phyloP scores from a whole-genome alignment of 1,140 invertebrate genomes.

The Dysdera silvatica region DNA sequence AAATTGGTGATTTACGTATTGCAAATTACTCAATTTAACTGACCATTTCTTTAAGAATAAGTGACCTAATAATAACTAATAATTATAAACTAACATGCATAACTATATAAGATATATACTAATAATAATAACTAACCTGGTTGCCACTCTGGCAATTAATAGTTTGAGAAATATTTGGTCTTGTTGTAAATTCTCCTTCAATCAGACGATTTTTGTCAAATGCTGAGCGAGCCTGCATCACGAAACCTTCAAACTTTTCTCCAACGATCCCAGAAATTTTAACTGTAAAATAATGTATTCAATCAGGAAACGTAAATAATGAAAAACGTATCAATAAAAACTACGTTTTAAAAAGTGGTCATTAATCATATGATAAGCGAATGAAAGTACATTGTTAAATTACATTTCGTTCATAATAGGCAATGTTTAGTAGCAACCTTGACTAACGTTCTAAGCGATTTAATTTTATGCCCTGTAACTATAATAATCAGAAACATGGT shows the following conservation, averaged over 20 bases:
- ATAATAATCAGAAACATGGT: neutral
- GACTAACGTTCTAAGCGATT: neutral
- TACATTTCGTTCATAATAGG: neutral
- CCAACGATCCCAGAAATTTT: neutral
- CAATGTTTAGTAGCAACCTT: neutral
- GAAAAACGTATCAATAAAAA: neutral
- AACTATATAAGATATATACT: too few relatives aligned
- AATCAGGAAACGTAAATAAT: neutral
- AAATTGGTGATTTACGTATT: too few relatives aligned
- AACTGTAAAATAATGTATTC: slow-evolving; percentile 7
- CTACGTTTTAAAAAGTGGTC: neutral
- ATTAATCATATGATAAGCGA: neutral
- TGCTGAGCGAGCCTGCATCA: slow-evolving; percentile 7
- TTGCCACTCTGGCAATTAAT: slow-evolving; percentile 3
- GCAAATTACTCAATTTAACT: too few relatives aligned
- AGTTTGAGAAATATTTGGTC: neutral
- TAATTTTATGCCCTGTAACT: neutral
- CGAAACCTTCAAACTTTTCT: slow-evolving; percentile 17
- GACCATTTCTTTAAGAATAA: too few relatives aligned
- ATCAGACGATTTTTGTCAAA: neutral
- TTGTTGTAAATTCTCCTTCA: slow-evolving; percentile 2
- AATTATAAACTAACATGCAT: too few relatives aligned
- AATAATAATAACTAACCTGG: neutral
- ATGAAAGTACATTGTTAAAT: neutral
- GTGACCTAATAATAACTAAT: too few relatives aligned